Evolutionary conservation across 2,797 vertebrate genomes (phyloP), one percentile per base, ranked within the genome.

Genomic region (Myotis daubentonii): DNA sequence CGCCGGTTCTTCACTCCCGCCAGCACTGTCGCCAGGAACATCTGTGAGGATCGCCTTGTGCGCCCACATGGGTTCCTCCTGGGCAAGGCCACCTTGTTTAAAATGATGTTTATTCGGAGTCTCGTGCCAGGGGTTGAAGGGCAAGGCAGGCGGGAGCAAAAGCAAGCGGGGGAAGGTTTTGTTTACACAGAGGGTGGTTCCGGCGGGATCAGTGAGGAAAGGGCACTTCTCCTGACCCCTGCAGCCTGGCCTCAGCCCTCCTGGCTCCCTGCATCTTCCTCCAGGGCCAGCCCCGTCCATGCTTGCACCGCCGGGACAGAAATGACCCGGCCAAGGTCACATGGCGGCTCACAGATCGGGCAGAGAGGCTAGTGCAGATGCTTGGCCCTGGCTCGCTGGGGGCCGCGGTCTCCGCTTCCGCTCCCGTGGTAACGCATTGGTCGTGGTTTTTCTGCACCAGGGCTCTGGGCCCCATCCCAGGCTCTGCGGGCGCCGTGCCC

Each of bases 281-380:
- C 84, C 2, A n/a, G 22, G 19, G 19, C 74, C 23, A 3, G 28
- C 30, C 41, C 19, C 9, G 1, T 22, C 30, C 44, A 3, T 1
- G 11, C 49, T 36, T 16, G 49, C 47, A 13, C 2, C 8, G 23
- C 33, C n/a, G 5, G 23, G 41, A 33, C 53, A 5, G 68, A 85
- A 94, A 66, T 2, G 85, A 83, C 92, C 47, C 3, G 10, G 86
- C 62, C 92, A 87, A 60, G 70, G 62, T 74, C 89, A 28, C 92
- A 8, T 0, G 1, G 78, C 19, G 3, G 76, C 6, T 47, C 30
- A 3, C 57, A 3, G 33, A 19, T 53, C 23, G 11, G 41, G 16
- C 41, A 6, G 78, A 60, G 38, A 60, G 22, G n/a, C 53, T 23
- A 16, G 41, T 19, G 41, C 66, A 4, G 41, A 10, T 25, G 47